These are phyloP conservation scores for Coelinius sp. DNA, from an alignment of 2,888 invertebrate genomes.

Conservation along the genomic window DNA sequence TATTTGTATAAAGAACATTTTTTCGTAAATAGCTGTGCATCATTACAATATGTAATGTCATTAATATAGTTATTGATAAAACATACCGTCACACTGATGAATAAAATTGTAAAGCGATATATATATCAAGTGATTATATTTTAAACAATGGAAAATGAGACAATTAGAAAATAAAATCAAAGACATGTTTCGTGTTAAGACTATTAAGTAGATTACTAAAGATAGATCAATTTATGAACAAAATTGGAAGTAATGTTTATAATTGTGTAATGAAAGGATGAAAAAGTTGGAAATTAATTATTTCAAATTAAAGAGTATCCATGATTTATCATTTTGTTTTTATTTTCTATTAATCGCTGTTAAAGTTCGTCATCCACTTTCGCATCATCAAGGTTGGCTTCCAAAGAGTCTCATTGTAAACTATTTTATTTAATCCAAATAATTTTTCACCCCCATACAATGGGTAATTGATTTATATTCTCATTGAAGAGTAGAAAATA, in stretches of 20 bases:
- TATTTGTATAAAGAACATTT: constrained; percentile 2
- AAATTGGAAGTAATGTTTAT: not conserved
- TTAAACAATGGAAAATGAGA: constrained; percentile 34
- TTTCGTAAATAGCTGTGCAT: constrained; percentile 28
- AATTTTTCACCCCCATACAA: not conserved
- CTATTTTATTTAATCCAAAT: constrained; percentile 21
- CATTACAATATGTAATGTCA: too few species aligned
- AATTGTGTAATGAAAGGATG: constrained; percentile 3
- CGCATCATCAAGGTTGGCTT: not conserved
- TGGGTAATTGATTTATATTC: constrained; percentile 10
- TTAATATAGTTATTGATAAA: not conserved
- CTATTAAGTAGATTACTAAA: not conserved
- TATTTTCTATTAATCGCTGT: not conserved
- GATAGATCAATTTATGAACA: not conserved
- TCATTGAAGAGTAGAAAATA: constrained; percentile 24
- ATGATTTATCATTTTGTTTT: not conserved
- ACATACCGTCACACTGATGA: constrained; percentile 37
- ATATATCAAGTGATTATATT: constrained; percentile 49
- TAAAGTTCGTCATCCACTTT: not conserved
- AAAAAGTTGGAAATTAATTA: constrained; percentile 6
- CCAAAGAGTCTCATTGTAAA: not conserved
- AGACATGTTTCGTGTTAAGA: constrained; percentile 36
- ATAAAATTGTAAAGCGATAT: constrained; percentile 46
- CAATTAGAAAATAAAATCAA: constrained; percentile 36
- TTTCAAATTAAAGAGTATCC: not conserved